phyloP scores from a whole-genome alignment of 64 coral and sea anemone species.

The Acropora yongei region DNA sequence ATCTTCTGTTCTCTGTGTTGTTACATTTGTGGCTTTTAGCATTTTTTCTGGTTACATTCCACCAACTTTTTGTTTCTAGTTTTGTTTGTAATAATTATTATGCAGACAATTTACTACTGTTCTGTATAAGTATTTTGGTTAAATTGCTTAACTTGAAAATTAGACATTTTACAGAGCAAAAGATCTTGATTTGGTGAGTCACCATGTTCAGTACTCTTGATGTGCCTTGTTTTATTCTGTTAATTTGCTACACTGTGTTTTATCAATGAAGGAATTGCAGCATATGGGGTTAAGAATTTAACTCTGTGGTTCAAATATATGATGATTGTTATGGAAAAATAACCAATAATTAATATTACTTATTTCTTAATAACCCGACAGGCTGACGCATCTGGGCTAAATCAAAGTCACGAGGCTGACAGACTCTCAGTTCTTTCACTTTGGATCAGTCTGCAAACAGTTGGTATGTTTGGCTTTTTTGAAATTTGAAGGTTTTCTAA shows the following conservation, averaged over 20 bases:
- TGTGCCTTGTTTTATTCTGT: not conserved
- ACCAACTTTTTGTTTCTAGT: not conserved
- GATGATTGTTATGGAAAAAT: not conserved
- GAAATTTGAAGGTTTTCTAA: not conserved
- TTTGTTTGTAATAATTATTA: not conserved
- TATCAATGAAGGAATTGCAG: too few relatives aligned
- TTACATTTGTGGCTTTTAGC: too few relatives aligned
- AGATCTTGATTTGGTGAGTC: conserved; percentile 83
- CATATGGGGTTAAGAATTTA: too few relatives aligned
- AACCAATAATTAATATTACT: too few relatives aligned
- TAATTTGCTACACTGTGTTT: not conserved
- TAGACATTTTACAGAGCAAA: conserved; percentile 97
- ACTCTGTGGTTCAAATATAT: too few relatives aligned
- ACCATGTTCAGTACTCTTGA: not conserved
- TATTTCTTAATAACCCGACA: not conserved
- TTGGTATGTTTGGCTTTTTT: conserved; percentile 57
- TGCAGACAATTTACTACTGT: too few relatives aligned
- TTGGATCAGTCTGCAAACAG: conserved; percentile 87
- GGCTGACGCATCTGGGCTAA: conserved; percentile 89
- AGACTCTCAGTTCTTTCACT: conserved; percentile 82
- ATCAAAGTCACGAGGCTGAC: conserved; percentile 60
- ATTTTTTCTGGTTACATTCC: not conserved
- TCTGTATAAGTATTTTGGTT: not conserved
- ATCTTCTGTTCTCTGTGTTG: too few relatives aligned
- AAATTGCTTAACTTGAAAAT: conserved; percentile 53